Base-by-base conservation (phyloP, 2,113 vertebrate species). In the Xenopus borealis region DNA sequence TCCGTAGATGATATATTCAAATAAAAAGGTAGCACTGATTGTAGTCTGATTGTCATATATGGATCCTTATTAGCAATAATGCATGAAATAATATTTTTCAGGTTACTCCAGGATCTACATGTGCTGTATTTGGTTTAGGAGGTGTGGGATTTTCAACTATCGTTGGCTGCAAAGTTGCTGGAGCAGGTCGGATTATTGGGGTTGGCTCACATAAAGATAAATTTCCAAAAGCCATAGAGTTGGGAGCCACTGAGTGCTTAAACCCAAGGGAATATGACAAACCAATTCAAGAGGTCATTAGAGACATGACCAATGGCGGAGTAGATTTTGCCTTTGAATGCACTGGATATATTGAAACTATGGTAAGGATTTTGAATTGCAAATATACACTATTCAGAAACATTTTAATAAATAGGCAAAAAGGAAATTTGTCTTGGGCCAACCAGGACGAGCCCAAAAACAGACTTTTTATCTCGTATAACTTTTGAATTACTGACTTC, bases 101-200 rank as follows among this genome's bases (percentile, higher is more conserved):
- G 93, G 94, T 96, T 8, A 88, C 87, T 23, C 84, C 91, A 0
- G 92, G 90, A 19, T 95, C 93, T 10, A 91, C 89, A 0, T 96
- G 93, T 10, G 91, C 86, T 0, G 72, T 94, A 50, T 97, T 96
- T 5, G 94, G 93, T 1, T 40, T 96, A 17, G 94, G 93, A 75
- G 91, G 89, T 18, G 92, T 95, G 19, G 92, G 93, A 1, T 82
- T 96, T 55, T 93, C 91, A 1, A 89, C 91, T 23, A 85, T 95
- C 75, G 92, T 93, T 88, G 94, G 91, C 23, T 95, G 91, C 82
- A 89, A 91, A 70, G 71, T 72, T 1, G 90, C 93, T 3, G 92
- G 92, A 27, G 93, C 94, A 46, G 84, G 89, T 27, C 87, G 79
- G 58, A 94, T 95, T 72, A 89, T 92, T 12, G 91, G 84, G 0